Conservation (phyloP, 1,140 invertebrate genomes). For the Mizuhopecten yessoensis region DNA sequence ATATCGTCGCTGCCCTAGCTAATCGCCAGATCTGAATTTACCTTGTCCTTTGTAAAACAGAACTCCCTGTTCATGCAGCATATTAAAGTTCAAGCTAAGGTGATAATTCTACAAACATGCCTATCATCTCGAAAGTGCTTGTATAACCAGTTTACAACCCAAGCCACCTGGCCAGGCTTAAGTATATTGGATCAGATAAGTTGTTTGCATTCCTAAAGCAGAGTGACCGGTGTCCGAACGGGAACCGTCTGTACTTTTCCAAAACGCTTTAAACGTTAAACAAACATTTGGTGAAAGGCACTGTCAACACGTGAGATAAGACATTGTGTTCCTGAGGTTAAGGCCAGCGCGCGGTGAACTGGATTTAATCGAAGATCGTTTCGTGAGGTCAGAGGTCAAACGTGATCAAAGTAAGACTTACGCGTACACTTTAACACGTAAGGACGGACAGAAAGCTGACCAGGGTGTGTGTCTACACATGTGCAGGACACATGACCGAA, state of each 20-base stretch:
- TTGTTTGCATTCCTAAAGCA: background rate
- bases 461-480: no score
- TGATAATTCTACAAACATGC: no score
- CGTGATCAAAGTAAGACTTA: no score
- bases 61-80: no score
- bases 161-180: background rate
- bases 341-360: background rate
- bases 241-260: background rate
- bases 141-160: no score
- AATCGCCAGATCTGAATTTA: no score
- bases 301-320: background rate
- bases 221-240: background rate
- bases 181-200: background rate
- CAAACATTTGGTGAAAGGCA: background rate
- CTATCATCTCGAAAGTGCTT: no score
- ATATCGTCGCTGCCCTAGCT: no score
- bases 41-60: no score
- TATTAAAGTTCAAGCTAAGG: no score
- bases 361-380: background rate
- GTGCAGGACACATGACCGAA: background rate
- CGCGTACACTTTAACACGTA: background rate
- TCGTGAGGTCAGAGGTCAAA: background rate
- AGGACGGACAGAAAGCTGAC: background rate
- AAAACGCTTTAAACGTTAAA: conserved; percentile 2
- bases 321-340: background rate